Base-by-base conservation (phyloP, 1,140 invertebrate species). In the Lutraria rhynchaena region DNA sequence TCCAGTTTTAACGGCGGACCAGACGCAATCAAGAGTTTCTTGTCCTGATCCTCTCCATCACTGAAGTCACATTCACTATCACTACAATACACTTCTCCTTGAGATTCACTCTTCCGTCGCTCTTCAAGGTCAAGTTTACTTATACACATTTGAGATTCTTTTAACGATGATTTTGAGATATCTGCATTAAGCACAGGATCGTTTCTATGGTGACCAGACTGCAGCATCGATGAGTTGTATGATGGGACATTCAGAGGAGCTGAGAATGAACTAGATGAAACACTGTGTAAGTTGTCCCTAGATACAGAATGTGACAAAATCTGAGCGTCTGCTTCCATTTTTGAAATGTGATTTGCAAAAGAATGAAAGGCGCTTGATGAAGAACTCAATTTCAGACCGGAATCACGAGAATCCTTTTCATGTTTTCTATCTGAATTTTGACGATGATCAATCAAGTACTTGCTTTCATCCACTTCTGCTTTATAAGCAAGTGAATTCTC, bases 101-200 rank as follows among this genome's bases (percentile, higher is more conserved):
- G 73, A 37, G 85, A 63, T 60, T 86, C 77, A 37, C 61, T 76
- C 53, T 87, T 78, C 37, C 81, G 81, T 57, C 78, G 29, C 67
- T 88, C 88, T 33, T 87, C 85, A 41, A 87, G 80, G 49, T 90
- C 89, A 24, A 89, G 75, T 58, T 87, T 83, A 82, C 88, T 89
- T 4, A 70, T 17, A 83, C 81, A 63, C 24, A 37, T 58, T 55
- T 74, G 70, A 74, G 70, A 74, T 74, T 74, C 70, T 0, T 55
- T 31, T 27, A 29, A 5, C 29, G 70, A 44, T 15, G 70, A 74
- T 41, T 57, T 57, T 3, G 35, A 22, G 17, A 22, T 37, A 22
- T 63, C 60, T 19, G 37, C 29, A 35, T n/a, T 9, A 27, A 63
- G 19, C n/a, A 27, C 27, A 17, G 53, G 17, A 1, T 55, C 55